Percentiles rank a stretch among this genome's conserved stretches.
Evolutionary conservation across 2,888 invertebrate species (phyloP).

Genomic region (Aphodius granarius): DNA sequence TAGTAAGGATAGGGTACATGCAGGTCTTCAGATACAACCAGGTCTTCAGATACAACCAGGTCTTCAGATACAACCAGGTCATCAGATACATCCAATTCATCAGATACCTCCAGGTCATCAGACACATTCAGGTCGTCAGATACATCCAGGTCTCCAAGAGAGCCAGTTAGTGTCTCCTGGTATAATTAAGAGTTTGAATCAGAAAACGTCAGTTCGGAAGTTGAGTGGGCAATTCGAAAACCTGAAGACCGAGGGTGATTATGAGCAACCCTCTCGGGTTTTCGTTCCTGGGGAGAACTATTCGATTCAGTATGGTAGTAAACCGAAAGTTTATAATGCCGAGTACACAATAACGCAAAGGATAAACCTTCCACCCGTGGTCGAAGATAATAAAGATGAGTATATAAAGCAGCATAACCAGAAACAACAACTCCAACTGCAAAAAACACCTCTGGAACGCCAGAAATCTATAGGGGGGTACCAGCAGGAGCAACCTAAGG

Average conservation of each 20-base stretch:
- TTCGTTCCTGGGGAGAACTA: constrained; percentile 24
- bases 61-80: constrained; percentile 31
- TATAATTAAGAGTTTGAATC: constrained; percentile 40
- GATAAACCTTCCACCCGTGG: background rate
- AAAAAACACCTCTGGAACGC: constrained; percentile 18
- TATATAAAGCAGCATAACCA: constrained; percentile 4
- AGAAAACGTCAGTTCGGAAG: constrained; percentile 45
- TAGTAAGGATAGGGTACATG: constrained; percentile 20
- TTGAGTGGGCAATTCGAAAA: constrained; percentile 50
- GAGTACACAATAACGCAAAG: constrained; percentile 18
- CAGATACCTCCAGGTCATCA: constrained; percentile 31
- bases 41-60: constrained; percentile 30
- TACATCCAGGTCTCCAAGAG: constrained; percentile 35
- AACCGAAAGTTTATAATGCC: constrained; percentile 21
- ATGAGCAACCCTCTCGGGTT: background rate
- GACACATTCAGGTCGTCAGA: constrained; percentile 31
- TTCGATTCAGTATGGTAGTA: background rate
- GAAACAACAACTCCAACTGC: constrained; percentile 8
- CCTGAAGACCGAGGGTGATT: constrained; percentile 22
- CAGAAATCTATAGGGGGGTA: background rate
- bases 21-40: background rate
- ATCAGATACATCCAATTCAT: constrained; percentile 31
- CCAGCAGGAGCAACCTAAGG: constrained; percentile 5
- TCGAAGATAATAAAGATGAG: background rate
- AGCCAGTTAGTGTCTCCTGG: constrained; percentile 43